Percentiles rank a stretch among this genome's conserved stretches.
phyloP scores from a whole-genome alignment of 2,113 vertebrate genomes.

The Anolis carolinensis region DNA sequence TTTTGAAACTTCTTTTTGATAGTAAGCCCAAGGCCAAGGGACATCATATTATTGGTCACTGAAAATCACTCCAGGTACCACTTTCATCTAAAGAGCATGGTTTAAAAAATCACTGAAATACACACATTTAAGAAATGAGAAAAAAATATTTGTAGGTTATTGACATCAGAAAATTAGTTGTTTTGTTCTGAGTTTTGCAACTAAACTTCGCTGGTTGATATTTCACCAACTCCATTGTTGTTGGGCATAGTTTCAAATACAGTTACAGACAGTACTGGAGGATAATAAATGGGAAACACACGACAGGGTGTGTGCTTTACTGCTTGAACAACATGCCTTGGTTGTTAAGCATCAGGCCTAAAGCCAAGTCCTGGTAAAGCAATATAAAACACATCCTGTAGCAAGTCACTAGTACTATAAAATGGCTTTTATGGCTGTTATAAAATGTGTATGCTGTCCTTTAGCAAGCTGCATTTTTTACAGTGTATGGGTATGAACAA shows the following conservation, averaged over 20 bases:
- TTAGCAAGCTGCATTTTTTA: conserved; percentile 42
- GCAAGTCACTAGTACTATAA: conserved; percentile 46
- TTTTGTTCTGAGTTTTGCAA: neutral
- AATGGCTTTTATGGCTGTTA: conserved; percentile 29
- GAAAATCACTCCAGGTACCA: neutral
- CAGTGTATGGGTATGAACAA: neutral
- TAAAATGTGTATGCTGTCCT: conserved; percentile 34
- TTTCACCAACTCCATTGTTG: neutral
- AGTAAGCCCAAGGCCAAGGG: neutral
- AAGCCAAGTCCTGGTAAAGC: conserved; percentile 42
- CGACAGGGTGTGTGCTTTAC: conserved; percentile 55
- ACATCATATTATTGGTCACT: neutral
- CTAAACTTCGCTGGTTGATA: neutral
- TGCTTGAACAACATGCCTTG: conserved; percentile 55
- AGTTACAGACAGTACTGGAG: neutral
- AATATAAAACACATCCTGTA: conserved; percentile 46
- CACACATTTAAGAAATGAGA: neutral
- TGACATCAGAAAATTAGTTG: neutral
- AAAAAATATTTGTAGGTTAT: neutral
- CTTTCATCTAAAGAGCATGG: neutral
- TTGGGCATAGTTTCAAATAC: conserved; percentile 4
- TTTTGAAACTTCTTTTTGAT: neutral
- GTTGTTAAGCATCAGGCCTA: conserved; percentile 60
- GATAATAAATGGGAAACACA: conserved; percentile 60
- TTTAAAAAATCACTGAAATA: neutral